Evolutionary conservation across 2,113 vertebrate genomes (phyloP), one percentile per base, ranked within the genome.

Genomic region (Rhabdornis inornatus): DNA sequence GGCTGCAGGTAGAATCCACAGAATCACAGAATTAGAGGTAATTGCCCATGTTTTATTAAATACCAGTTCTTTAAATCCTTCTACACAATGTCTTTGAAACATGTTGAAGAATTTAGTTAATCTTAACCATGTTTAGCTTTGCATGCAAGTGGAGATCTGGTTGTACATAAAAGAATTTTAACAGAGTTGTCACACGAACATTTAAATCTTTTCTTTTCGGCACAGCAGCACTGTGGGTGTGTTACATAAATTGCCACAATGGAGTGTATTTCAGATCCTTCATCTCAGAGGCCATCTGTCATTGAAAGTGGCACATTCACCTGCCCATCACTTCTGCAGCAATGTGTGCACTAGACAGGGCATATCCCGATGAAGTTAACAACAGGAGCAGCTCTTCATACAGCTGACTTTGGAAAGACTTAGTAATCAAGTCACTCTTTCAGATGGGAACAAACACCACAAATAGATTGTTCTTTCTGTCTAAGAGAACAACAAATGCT

Each of bases 181-280:
- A 60, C 53, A 20, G 63, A 63, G 8, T 65, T 87, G 92, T 89
- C 60, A 70, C 86, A n/a, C 86, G 84, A 92, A 80, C 70, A 72
- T 83, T 82, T 88, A 77, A 80, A 68, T 92, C 60, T 89, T 92
- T 88, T 74, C 45, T 93, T 90, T 71, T 59, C 11, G 3, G n/a
- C 77, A 68, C 69, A 75, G 74, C 50, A 69, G 49, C 86, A 31
- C 49, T 47, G 92, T 94, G 82, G 85, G 82, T 85, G 80, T 93
- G 49, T 92, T 94, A 85, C 66, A 72, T 96, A 90, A 96, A 96
- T 92, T 92, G 70, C 91, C 88, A 90, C 90, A 92, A 90, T 50
- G 83, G 75, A 66, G 71, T 53, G 28, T 71, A 61, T 90, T 94
- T 94, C 89, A 76, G 66, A 65, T 87, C 78, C 64, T 68, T 87